Evolutionary conservation across 1,140 invertebrate species (phyloP).

Genomic region (Asbolus verrucosus): DNA sequence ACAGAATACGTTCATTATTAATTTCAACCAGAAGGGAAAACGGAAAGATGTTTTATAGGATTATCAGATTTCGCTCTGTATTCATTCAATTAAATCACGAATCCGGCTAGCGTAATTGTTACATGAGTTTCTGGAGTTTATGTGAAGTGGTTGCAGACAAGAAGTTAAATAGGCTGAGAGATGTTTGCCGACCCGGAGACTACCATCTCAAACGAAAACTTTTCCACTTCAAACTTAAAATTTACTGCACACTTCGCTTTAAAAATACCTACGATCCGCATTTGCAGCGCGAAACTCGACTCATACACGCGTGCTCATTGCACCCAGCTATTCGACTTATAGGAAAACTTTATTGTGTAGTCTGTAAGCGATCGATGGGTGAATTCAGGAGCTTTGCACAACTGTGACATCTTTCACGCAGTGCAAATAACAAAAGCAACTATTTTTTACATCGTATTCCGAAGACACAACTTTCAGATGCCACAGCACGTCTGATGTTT

Average conservation of each 20-base stretch:
- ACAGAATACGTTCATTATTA: slow-evolving; percentile 18
- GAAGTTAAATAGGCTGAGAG: slow-evolving; percentile 26
- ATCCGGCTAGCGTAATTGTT: slow-evolving; percentile 16
- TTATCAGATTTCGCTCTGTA: slow-evolving; percentile 21
- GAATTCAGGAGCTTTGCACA: too few relatives aligned
- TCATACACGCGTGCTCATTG: too few relatives aligned
- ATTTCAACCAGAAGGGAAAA: slow-evolving; percentile 13
- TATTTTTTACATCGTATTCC: too few relatives aligned
- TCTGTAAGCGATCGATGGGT: too few relatives aligned
- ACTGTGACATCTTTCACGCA: too few relatives aligned
- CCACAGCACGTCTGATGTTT: too few relatives aligned
- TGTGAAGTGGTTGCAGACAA: slow-evolving; percentile 21
- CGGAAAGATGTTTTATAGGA: slow-evolving; percentile 7
- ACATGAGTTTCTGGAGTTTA: slow-evolving; percentile 24
- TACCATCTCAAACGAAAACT: not conserved
- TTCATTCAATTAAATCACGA: slow-evolving; percentile 29
- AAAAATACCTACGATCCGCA: too few relatives aligned
- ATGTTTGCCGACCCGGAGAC: slow-evolving; percentile 29
- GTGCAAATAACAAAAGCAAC: too few relatives aligned
- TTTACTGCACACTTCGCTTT: not conserved
- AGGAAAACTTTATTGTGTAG: too few relatives aligned
- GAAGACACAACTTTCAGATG: too few relatives aligned
- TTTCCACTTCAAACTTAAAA: slow-evolving; percentile 19
- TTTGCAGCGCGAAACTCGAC: too few relatives aligned
- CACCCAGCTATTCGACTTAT: too few relatives aligned